Evolutionary conservation across 2,888 invertebrate genomes (phyloP).

Genomic region (Bombyx huttoni): DNA sequence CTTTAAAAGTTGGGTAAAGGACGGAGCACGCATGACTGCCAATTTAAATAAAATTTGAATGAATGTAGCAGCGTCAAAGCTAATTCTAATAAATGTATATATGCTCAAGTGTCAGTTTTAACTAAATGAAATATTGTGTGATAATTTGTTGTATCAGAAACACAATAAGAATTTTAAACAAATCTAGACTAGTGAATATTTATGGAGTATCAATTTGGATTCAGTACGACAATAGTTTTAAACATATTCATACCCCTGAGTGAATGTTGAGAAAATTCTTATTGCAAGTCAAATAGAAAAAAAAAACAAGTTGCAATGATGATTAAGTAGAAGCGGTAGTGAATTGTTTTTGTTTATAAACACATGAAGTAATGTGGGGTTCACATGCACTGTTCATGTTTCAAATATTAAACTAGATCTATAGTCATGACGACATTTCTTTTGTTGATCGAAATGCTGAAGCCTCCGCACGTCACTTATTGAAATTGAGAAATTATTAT

Average conservation of each 20-base stretch:
- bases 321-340: conserved; percentile 47
- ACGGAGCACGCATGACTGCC: conserved; percentile 32
- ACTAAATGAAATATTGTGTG: conserved; percentile 3
- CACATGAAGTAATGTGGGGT: conserved; percentile 68
- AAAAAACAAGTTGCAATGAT: conserved; percentile 29
- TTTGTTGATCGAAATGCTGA: conserved; percentile 37
- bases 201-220: not conserved
- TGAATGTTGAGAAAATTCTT: conserved; percentile 30
- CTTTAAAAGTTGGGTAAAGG: conserved; percentile 46
- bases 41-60: conserved; percentile 29
- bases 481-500: conserved; percentile 57
- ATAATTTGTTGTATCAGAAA: conserved; percentile 9
- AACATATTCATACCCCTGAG: not conserved
- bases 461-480: conserved; percentile 59
- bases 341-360: conserved; percentile 71
- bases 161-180: conserved; percentile 29
- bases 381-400: conserved; percentile 46
- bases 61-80: conserved; percentile 30
- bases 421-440: conserved; percentile 69
- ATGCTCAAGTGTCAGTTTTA: not conserved
- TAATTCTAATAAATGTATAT: not conserved
- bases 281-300: conserved; percentile 28
- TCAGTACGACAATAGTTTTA: conserved; percentile 4
- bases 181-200: not conserved
- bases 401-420: conserved; percentile 42